Conservation (phyloP, 2,113 vertebrate genomes). For the Oplegnathus fasciatus region DNA sequence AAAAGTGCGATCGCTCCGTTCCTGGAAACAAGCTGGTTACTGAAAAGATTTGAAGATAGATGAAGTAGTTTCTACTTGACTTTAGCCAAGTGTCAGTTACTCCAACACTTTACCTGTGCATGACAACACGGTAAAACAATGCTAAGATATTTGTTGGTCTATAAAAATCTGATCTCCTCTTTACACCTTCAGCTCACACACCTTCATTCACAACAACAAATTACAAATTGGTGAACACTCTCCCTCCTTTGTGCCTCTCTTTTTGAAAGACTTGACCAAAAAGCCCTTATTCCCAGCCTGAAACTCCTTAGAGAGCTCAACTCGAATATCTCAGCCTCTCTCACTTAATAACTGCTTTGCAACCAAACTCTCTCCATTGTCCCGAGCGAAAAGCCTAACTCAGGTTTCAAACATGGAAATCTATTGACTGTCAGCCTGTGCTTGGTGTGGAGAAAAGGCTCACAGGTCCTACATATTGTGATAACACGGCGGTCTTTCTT, state of each 20-base stretch:
- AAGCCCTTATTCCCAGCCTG: slow-evolving; percentile 30
- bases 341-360: slow-evolving; percentile 33
- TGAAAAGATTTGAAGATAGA: not conserved
- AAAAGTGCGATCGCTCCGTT: not conserved
- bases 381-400: slow-evolving; percentile 15
- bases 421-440: not conserved
- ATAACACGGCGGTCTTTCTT: not conserved
- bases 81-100: not conserved
- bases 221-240: not conserved
- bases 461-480: not conserved
- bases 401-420: slow-evolving; percentile 42
- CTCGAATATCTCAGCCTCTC: not conserved
- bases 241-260: slow-evolving; percentile 27
- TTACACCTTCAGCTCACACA: not conserved
- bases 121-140: not conserved
- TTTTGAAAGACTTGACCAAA: not conserved
- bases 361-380: slow-evolving; percentile 47
- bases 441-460: not conserved
- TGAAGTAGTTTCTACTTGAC: not conserved
- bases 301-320: slow-evolving; percentile 44
- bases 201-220: not conserved
- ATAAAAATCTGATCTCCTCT: not conserved
- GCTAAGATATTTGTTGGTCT: no score
- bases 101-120: not conserved
- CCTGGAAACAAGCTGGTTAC: not conserved